Base-by-base conservation (phyloP, 2,888 invertebrate species). In the Tubulanus polymorphus region DNA sequence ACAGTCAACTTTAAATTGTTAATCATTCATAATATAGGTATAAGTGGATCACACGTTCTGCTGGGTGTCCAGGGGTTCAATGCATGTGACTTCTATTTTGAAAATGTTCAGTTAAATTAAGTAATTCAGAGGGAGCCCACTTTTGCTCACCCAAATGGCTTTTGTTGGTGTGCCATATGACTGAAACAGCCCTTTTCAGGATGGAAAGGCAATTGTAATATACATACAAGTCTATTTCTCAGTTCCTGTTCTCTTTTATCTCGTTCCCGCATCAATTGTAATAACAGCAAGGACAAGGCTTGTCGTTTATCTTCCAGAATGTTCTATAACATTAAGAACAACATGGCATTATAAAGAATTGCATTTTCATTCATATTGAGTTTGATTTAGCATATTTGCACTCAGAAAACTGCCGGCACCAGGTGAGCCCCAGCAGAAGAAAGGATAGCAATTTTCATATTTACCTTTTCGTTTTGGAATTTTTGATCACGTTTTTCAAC, bases 251-350 rank as follows among this genome's bases (percentile, higher is more conserved):
- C 70, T 26, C 78, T 53, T n/a, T 60, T 63, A 48, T 71, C 72
- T 55, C 70, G 63, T 58, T 78, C 74, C 8, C 64, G 61, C 65
- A 78, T 60, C 29, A 78, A 59, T 60, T 75, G 75, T 3, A 70
- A 63, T 48, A 78, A 61, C 57, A 78, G 58, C 32, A 64, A 65
- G 3, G 72, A 69, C 61, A 78, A 55, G 2, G 68, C 63, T 15
- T 67, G 60, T 30, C 78, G 63, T 63, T 75, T 76, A 54, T 73
- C 72, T 35, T 63, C 71, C 54, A 78, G 56, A 1, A 72, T 58
- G 55, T 71, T 70, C 75, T 75, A 59, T 8, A 62, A 61, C 35
- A 46, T 35, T n/a, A n/a, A n/a, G n/a, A n/a, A n/a, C n/a, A n/a
- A 54, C 3, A 26, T 15, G 15, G n/a, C 15, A 35, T 35, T 35